Evolutionary conservation across 2,797 vertebrate species (phyloP), one percentile per base, ranked within the genome.

Genomic region (Remorina albescens): DNA sequence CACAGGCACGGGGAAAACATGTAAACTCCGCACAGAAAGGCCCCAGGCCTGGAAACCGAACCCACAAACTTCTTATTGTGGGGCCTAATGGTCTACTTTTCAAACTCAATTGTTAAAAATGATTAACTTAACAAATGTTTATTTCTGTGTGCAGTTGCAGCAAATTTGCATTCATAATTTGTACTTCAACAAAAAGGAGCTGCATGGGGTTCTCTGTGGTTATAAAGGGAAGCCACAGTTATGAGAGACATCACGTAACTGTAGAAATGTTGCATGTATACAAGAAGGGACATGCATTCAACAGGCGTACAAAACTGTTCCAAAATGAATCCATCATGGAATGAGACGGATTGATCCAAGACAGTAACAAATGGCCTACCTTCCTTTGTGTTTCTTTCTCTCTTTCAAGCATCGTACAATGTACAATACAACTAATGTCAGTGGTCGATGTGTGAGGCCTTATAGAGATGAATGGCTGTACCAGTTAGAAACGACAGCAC

Each of bases 381-480:
- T 50, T 60, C 37, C 16, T 2, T 18, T 32, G 6, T 34, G 53
- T 21, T 16, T 19, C 6, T 30, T 6, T 30, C 30, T 42, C 64
- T 13, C n/a, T 49, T 63, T 54, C 55, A 44, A 61, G 67, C 70
- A 57, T 66, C 60, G 75, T 58, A 60, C 39, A 39, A 58, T 37
- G 67, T 69, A 63, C 39, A 51, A 67, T 34, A 21, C 25, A 55
- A 74, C 49, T 39, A 59, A 76, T 71, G 84, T 86, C 83, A 74
- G 75, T 69, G 82, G 85, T 83, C 76, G 28, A 55, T 58, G 82
- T 37, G 54, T 56, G 2, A 37, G 66, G 80, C 23, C 73, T 77
- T 76, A 91, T 84, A 61, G 81, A 89, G 89, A 92, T 67, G 65
- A 87, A 92, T 88, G 81, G 62, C 76, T 59, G 73, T 0, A 81